Percentiles rank a stretch among this genome's conserved stretches.
These are phyloP conservation scores for Megalops atlanticus DNA, from an alignment of 2,113 vertebrate species.

Conservation along the genomic window DNA sequence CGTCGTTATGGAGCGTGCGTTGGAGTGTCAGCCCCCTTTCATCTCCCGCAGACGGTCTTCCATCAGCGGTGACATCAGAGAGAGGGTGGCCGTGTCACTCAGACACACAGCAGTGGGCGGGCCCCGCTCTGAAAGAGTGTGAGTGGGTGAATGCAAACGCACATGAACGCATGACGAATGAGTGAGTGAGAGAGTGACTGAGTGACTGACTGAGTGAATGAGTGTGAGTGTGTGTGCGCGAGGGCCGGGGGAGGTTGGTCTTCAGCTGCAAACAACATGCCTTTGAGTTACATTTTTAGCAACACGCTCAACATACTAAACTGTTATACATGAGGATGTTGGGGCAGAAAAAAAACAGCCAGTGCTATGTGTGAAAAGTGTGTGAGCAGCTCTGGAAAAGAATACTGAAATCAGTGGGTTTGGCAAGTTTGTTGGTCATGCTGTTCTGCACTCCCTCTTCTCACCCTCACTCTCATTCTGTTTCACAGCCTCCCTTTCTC, in stretches of 20 bases:
- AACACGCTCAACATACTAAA: too few species aligned
- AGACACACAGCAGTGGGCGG: background rate
- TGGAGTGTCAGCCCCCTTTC: background rate
- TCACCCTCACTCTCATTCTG: background rate
- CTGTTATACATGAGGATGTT: background rate
- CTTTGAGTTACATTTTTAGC: too few species aligned
- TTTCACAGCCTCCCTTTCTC: background rate
- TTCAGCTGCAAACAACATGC: too few species aligned
- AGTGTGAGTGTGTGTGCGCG: background rate
- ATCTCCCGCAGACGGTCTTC: background rate
- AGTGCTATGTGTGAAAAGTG: too few species aligned
- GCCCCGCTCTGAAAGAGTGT: background rate
- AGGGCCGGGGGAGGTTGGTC: too few species aligned
- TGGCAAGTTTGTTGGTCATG: slow-evolving; percentile 22
- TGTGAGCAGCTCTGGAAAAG: slow-evolving; percentile 95
- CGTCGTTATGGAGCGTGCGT: background rate
- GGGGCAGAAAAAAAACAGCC: slow-evolving; percentile 68
- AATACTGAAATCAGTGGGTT: slow-evolving; percentile 98
- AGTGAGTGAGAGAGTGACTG: background rate
- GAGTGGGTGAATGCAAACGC: background rate
- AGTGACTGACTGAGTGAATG: background rate
- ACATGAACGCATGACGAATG: background rate
- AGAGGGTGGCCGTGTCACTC: background rate
- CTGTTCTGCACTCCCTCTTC: background rate
- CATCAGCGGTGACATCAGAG: background rate